Percentiles rank a stretch among this genome's conserved stretches.
Evolutionary conservation across 2,888 invertebrate genomes (phyloP).

Genomic region (Drosophila macrospina): DNA sequence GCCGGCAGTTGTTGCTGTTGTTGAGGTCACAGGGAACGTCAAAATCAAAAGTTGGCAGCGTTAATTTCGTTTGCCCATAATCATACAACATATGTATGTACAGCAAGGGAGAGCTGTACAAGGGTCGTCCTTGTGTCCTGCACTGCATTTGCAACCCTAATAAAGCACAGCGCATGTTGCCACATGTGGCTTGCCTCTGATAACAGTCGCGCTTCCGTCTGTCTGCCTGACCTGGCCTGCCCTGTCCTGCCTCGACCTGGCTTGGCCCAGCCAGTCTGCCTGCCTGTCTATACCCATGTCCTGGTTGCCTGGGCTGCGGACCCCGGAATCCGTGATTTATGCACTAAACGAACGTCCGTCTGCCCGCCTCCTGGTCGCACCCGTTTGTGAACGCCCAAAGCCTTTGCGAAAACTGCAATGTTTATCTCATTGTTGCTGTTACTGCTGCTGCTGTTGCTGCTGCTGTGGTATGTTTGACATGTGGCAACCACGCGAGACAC

Average conservation of each 20-base stretch:
- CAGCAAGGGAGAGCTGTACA: background rate
- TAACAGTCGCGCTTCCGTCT: slow-evolving; percentile 45
- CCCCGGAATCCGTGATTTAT: slow-evolving; percentile 67
- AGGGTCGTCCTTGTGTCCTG: slow-evolving; percentile 39
- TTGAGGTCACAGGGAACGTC: slow-evolving; percentile 77
- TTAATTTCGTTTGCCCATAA: slow-evolving; percentile 78
- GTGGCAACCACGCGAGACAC: slow-evolving; percentile 62
- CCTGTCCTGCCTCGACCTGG: slow-evolving; percentile 3
- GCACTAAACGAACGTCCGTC: slow-evolving; percentile 66
- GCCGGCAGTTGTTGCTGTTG: slow-evolving; percentile 57
- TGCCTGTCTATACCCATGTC: slow-evolving; percentile 7
- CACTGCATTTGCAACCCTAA: slow-evolving; percentile 74
- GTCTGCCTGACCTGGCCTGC: background rate
- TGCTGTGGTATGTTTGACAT: slow-evolving; percentile 63
- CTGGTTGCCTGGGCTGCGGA: no score
- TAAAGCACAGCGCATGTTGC: slow-evolving; percentile 57
- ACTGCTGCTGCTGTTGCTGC: slow-evolving; percentile 48
- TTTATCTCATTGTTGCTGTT: slow-evolving; percentile 44
- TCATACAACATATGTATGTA: slow-evolving; percentile 75
- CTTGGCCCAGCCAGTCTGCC: slow-evolving; percentile 4
- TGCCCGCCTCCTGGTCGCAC: slow-evolving; percentile 19
- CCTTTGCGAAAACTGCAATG: slow-evolving; percentile 33
- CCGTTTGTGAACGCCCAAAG: background rate
- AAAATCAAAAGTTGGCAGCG: slow-evolving; percentile 72
- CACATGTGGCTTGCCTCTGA: slow-evolving; percentile 71